phyloP scores from a whole-genome alignment of 1,140 invertebrate species.

The Calliphora vicina region DNA sequence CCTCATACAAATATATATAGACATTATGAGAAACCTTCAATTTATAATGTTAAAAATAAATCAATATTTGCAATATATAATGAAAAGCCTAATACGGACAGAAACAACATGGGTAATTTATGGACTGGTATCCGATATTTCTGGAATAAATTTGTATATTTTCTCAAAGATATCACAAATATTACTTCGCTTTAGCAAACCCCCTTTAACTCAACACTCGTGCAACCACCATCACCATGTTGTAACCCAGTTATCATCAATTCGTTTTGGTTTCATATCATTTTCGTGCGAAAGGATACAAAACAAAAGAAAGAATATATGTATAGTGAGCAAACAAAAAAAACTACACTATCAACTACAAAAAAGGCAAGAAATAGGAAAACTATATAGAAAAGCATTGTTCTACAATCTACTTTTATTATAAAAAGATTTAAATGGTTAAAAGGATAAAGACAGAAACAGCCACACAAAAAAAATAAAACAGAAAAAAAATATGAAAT shows the following conservation, averaged over 20 bases:
- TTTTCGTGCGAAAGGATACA: background rate
- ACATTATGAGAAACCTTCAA: no score
- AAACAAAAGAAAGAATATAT: background rate
- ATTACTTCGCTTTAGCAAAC: background rate
- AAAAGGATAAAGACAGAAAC: background rate
- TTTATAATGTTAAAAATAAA: no score
- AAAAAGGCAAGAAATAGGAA: background rate
- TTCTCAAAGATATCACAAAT: no score
- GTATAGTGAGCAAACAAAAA: background rate
- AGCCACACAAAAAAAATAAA: background rate
- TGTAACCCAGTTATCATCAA: conserved; percentile 3
- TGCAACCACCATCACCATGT: background rate
- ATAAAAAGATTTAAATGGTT: background rate
- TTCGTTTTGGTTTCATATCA: background rate
- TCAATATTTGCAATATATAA: no score
- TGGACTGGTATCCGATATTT: no score
- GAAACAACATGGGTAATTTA: no score
- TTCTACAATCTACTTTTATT: background rate
- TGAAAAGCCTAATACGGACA: no score
- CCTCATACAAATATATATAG: no score
- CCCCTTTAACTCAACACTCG: background rate
- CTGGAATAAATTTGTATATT: background rate
- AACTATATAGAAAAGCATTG: background rate
- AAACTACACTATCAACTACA: background rate
- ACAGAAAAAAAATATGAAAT: background rate